phyloP scores from a whole-genome alignment of 2,888 invertebrate species.

The Drosophila antonietae region DNA sequence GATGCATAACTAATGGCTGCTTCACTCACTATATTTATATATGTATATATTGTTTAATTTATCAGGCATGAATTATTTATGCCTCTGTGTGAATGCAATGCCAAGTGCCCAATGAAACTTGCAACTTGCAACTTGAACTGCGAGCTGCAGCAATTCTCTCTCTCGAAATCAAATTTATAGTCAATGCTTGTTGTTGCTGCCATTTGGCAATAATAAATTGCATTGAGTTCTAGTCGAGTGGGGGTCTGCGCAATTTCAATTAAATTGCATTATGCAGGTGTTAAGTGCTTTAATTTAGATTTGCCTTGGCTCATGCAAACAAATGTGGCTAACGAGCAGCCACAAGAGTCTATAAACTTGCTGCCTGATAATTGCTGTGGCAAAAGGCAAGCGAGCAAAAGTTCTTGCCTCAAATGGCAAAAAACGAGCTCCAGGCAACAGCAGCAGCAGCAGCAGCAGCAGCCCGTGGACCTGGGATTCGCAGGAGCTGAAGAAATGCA shows the following conservation, averaged over 20 bases:
- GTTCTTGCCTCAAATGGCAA: slow-evolving; percentile 50
- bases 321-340: slow-evolving; percentile 68
- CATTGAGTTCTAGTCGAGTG: slow-evolving; percentile 28
- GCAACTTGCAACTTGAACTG: slow-evolving; percentile 51
- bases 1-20: slow-evolving; percentile 78
- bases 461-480: slow-evolving; percentile 1
- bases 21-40: slow-evolving; percentile 33
- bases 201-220: slow-evolving; percentile 59
- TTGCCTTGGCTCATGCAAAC: slow-evolving; percentile 53
- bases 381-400: slow-evolving; percentile 58
- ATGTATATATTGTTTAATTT: slow-evolving; percentile 77
- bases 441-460: slow-evolving; percentile 1
- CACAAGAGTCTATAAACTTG: slow-evolving; percentile 47
- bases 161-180: slow-evolving; percentile 60
- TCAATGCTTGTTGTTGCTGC: slow-evolving; percentile 10
- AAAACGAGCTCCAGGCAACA: slow-evolving; percentile 14
- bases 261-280: slow-evolving; percentile 63
- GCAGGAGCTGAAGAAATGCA: slow-evolving; percentile 26
- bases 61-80: slow-evolving; percentile 80
- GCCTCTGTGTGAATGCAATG: slow-evolving; percentile 21
- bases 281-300: slow-evolving; percentile 69
- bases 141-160: slow-evolving; percentile 23
- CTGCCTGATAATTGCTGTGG: slow-evolving; percentile 64
- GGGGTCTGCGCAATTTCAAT: slow-evolving; percentile 59
- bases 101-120: slow-evolving; percentile 41